Evolutionary conservation across 2,888 invertebrate genomes (phyloP), one percentile per base, ranked within the genome.

Genomic region (Poecilus cupreus): DNA sequence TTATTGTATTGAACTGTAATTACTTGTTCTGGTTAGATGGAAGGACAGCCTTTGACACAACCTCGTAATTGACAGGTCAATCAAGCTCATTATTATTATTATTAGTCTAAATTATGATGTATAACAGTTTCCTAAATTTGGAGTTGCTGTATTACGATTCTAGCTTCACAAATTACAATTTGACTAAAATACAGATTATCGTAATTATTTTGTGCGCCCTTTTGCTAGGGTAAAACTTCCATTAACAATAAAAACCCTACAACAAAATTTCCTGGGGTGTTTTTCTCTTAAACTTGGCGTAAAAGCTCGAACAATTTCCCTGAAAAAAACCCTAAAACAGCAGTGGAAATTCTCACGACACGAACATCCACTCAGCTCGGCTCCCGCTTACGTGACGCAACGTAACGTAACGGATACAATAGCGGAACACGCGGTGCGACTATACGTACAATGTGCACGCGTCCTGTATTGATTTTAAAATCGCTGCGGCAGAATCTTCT

Each of bases 391-490:
- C 32, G 32, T 32, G 4, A 32, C 32, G 32, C 32, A 32, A 32
- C 32, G 32, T 32, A 32, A 3, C 32, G 32, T 49, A 18, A 16
- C n/a, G 49, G 18, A 49, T 49, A 49, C 49, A 49, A 49, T 49
- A 49, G 18, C 13, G 32, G 16, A 18, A 49, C 49, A 49, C 49
- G 49, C 18, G 13, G 18, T 11, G 16, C 49, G 49, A 16, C 54
- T 22, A 54, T 16, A 16, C 3, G 10, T 54, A 54, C 54, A 54
- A 54, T 18, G n/a, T 16, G 54, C 54, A 54, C 43, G 22, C 54
- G 54, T 64, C 22, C 39, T 43, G 70, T 70, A 70, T 70, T 70
- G 70, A 70, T 70, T 70, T 70, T 70, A 70, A 70, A 70, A 70
- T 70, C 70, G 43, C 43, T 43, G 70, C 18, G 11, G 20, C 70